Conservation (phyloP, 2,888 invertebrate species). For the Macropis europaea region DNA sequence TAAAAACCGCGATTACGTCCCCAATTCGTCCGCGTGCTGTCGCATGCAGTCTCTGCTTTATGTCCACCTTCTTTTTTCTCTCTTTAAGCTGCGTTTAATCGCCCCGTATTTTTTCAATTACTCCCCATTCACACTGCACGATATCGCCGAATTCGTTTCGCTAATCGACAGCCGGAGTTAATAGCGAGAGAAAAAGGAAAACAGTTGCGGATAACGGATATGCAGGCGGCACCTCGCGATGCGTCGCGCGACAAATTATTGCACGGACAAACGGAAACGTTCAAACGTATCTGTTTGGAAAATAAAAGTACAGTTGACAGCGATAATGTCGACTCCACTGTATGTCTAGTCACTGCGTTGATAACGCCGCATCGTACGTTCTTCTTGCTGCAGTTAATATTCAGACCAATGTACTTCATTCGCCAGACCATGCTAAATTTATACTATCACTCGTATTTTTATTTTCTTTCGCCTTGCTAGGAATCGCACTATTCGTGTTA, state of each 20-base stretch:
- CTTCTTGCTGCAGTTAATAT: background rate
- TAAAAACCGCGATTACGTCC: slow-evolving; percentile 65
- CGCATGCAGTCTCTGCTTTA: slow-evolving; percentile 32
- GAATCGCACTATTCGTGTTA: too few species aligned
- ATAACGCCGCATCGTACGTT: slow-evolving; percentile 3
- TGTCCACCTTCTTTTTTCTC: slow-evolving; percentile 43
- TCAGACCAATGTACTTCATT: too few species aligned
- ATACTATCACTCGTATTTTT: too few species aligned
- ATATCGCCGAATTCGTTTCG: slow-evolving; percentile 39
- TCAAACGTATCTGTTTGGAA: slow-evolving; percentile 36
- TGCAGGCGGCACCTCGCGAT: background rate
- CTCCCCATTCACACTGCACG: slow-evolving; percentile 44
- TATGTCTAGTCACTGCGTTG: slow-evolving; percentile 15
- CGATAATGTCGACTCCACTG: slow-evolving; percentile 39
- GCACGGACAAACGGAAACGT: slow-evolving; percentile 36
- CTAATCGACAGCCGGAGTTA: slow-evolving; percentile 21
- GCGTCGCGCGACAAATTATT: slow-evolving; percentile 20
- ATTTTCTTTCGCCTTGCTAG: too few species aligned
- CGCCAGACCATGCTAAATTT: too few species aligned
- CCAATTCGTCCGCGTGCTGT: slow-evolving; percentile 14
- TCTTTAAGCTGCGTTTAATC: slow-evolving; percentile 45
- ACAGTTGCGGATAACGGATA: slow-evolving; percentile 15
- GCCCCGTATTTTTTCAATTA: slow-evolving; percentile 61
- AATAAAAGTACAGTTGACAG: slow-evolving; percentile 35
- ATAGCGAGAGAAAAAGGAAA: slow-evolving; percentile 4